Evolutionary conservation across 2,888 invertebrate species (phyloP), one percentile per base, ranked within the genome.

Genomic region (Meteorus colon): DNA sequence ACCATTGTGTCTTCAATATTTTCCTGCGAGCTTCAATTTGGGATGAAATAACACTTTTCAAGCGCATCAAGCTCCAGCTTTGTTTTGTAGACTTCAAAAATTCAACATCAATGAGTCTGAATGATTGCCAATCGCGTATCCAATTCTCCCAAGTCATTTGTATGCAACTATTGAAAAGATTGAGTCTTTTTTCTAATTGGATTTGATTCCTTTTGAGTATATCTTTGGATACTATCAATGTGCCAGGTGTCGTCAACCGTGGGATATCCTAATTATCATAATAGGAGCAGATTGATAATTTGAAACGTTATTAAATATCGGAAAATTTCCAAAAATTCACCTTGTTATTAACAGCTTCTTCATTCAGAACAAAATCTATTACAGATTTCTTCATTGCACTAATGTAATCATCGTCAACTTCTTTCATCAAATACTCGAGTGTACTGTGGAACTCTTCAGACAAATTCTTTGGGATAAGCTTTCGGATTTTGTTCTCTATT

Each of bases 351-450:
- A 60, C 70, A 24, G 91, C 91, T 0, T 95, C 94, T 90, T 96
- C 95, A 83, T 94, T 94, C 10, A 98, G 91, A 0, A 97, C 97
- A 88, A 96, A 98, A 89, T 98, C 96, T 0, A 98, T 95, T 77
- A 96, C 96, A 0, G 97, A 95, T 87, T 96, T 97, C 87, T 98
- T 98, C 87, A 97, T 95, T 80, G 95, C 95, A 88, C 95, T 92
- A 86, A 95, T 93, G 86, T 96, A 98, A 84, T 96, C 96, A 78
- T 96, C 94, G 82, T 95, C 93, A 89, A 97, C 94, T 89, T 97
- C 96, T 76, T 93, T 92, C 0, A 96, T 92, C 75, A 95, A 92
- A 31, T 91, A 89, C 12, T 92, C 90, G 41, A 94, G 85, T 0
- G 92, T 92, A 0, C 91, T 90, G 37, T 90, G 90, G 92, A 94